Evolutionary conservation across 2,797 vertebrate species (phyloP).

Genomic region (Columba guinea): DNA sequence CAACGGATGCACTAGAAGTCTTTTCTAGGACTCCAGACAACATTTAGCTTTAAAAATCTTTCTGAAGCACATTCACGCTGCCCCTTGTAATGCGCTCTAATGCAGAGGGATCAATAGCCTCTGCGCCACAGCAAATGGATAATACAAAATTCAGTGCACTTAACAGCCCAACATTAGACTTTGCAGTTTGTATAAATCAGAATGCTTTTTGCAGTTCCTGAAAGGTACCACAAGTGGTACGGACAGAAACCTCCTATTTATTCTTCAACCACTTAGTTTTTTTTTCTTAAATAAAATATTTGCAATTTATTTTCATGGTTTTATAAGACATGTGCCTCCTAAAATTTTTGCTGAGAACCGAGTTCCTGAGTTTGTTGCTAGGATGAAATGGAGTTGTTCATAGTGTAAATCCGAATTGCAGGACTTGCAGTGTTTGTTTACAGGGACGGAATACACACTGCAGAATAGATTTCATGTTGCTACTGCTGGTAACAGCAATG

Average conservation of each 20-base stretch:
- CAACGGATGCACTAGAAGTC: background rate
- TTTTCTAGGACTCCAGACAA: background rate
- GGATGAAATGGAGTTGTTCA: background rate
- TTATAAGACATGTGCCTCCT: background rate
- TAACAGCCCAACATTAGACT: background rate
- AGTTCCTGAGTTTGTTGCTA: background rate
- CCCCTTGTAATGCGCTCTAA: conserved; percentile 14
- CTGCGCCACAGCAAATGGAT: conserved; percentile 53
- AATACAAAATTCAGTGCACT: conserved; percentile 40
- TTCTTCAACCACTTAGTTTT: background rate
- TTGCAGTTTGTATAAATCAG: conserved; percentile 19
- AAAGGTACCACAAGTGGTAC: background rate
- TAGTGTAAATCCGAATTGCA: background rate
- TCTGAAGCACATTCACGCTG: background rate
- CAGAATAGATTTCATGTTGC: background rate
- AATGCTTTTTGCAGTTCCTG: conserved; percentile 24
- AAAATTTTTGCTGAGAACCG: background rate
- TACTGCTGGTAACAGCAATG: background rate
- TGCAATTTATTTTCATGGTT: background rate
- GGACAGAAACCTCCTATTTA: background rate
- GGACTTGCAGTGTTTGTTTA: background rate
- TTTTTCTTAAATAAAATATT: background rate
- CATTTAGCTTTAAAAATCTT: conserved; percentile 8
- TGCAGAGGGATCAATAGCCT: conserved; percentile 54
- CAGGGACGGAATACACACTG: background rate